Conservation (phyloP, 2,797 vertebrate genomes). For the Heliangelus exortis region DNA sequence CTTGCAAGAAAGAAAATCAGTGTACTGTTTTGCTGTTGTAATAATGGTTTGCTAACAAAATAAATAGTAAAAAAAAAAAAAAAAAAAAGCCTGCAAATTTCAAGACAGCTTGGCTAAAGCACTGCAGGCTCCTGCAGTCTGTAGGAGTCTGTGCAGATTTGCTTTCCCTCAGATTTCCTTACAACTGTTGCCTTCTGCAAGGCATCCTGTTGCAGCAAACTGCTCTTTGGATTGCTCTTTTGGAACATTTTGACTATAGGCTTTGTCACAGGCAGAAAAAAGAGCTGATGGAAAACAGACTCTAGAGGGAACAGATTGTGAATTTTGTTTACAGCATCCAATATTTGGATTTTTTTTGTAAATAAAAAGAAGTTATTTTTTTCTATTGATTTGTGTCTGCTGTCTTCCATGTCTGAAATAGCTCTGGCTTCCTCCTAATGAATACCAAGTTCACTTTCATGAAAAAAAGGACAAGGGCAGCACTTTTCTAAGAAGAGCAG, state of each 20-base stretch:
- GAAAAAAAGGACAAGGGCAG: slow-evolving; percentile 35
- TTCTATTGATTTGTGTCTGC: slow-evolving; percentile 83
- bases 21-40: slow-evolving; percentile 77
- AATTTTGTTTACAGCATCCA: slow-evolving; percentile 90
- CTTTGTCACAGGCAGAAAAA: slow-evolving; percentile 77
- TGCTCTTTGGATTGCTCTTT: slow-evolving; percentile 78
- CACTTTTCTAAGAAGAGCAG: slow-evolving; percentile 59
- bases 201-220: slow-evolving; percentile 76
- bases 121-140: slow-evolving; percentile 67
- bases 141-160: slow-evolving; percentile 73
- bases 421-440: slow-evolving; percentile 27
- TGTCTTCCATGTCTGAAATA: slow-evolving; percentile 72
- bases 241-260: slow-evolving; percentile 75
- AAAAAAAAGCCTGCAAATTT: slow-evolving; percentile 65
- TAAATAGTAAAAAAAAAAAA: slow-evolving; percentile 61
- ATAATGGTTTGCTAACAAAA: slow-evolving; percentile 76
- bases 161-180: slow-evolving; percentile 73
- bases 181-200: slow-evolving; percentile 76
- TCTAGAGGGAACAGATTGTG: slow-evolving; percentile 85
- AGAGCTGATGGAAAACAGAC: slow-evolving; percentile 78
- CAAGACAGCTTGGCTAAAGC: slow-evolving; percentile 65
- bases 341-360: slow-evolving; percentile 89
- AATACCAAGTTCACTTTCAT: slow-evolving; percentile 6
- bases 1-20: slow-evolving; percentile 70
- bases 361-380: slow-evolving; percentile 90